Conservation (phyloP, 2,113 vertebrate genomes). For the Erythrolamprus reginae region DNA sequence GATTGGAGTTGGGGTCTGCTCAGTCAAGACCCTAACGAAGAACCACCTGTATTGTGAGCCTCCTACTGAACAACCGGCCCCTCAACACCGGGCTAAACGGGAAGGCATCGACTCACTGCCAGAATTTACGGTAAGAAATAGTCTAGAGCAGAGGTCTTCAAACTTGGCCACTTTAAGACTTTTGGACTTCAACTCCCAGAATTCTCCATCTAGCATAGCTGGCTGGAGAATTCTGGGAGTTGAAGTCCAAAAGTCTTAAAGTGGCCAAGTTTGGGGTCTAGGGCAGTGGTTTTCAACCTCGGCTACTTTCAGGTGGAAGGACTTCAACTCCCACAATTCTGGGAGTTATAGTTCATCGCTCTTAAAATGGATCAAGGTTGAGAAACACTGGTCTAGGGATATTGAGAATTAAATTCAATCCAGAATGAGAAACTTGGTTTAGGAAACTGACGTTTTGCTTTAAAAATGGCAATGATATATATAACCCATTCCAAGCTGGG, state of each 20-base stretch:
- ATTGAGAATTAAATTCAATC: background rate
- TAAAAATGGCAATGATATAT: background rate
- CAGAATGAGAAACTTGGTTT: background rate
- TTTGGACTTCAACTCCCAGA: no score
- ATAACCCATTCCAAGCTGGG: background rate
- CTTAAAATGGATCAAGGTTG: no score
- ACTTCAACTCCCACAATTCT: no score
- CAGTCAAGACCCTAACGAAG: conserved; percentile 90
- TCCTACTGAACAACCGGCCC: conserved; percentile 82
- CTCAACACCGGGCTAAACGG: conserved; percentile 66
- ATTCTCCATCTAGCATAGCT: no score
- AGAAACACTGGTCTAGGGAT: no score
- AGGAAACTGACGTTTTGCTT: background rate
- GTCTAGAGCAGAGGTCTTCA: background rate
- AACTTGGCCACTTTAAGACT: no score
- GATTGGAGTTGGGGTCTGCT: conserved; percentile 87
- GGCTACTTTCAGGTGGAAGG: no score
- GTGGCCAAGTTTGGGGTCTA: no score
- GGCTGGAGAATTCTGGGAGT: no score
- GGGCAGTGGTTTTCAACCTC: no score
- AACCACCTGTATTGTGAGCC: conserved; percentile 96
- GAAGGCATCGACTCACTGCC: conserved; percentile 83
- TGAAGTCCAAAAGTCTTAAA: no score
- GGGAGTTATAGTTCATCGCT: no score
- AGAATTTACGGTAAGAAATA: conserved; percentile 84